A percentile compares a stretch with the other conserved stretches of the same genome.
phyloP scores from a whole-genome alignment of 53 echinoderm and acorn worm species.

The Echinometra lucunter region DNA sequence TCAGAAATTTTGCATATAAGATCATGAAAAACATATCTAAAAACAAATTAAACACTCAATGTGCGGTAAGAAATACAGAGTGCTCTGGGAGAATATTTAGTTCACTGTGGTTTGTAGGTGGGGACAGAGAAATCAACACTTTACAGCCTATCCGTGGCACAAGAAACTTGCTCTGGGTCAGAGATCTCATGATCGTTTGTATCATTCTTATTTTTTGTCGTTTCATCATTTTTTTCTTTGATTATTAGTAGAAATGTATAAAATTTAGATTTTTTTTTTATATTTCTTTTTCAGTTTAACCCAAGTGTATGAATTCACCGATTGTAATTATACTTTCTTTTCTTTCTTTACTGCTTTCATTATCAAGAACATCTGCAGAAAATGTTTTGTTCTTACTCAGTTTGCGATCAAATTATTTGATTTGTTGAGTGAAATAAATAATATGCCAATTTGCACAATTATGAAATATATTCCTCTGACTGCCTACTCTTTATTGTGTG shows the following conservation, averaged over 20 bases:
- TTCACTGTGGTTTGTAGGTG: background rate
- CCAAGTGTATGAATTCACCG: conserved; percentile 27
- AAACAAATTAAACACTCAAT: background rate
- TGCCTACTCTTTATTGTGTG: background rate
- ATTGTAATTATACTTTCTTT: conserved; percentile 40
- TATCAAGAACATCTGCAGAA: conserved; percentile 49
- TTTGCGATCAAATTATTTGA: conserved; percentile 70
- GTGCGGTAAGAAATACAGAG: background rate
- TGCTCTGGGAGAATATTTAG: background rate
- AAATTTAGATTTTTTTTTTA: background rate
- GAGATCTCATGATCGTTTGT: background rate
- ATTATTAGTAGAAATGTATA: conserved; percentile 12
- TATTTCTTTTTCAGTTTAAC: background rate
- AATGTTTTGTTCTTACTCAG: conserved; percentile 63
- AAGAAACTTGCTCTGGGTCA: too few species aligned
- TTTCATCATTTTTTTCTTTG: background rate
- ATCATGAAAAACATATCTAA: background rate
- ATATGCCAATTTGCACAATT: conserved; percentile 73
- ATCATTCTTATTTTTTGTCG: background rate
- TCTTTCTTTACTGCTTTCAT: conserved; percentile 57
- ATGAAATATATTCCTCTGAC: conserved; percentile 34
- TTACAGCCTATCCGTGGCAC: background rate
- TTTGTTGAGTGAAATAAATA: conserved; percentile 72
- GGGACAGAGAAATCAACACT: background rate
- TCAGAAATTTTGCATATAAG: background rate